Evolutionary conservation across 1,140 invertebrate genomes (phyloP).

Genomic region (Cydia strobilella): DNA sequence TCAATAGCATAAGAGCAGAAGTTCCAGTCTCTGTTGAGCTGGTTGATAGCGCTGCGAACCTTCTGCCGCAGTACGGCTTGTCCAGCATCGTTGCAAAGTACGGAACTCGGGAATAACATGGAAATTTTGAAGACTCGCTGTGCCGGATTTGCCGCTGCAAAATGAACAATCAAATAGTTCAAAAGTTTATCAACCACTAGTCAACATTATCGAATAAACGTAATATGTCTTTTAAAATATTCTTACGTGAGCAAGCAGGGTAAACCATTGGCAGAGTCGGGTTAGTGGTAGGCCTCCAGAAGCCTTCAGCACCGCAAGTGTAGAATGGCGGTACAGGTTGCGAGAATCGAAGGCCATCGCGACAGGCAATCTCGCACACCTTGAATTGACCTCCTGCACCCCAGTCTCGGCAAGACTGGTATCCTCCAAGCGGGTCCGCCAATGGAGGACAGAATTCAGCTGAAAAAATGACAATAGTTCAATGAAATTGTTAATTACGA

Average conservation of each 20-base stretch:
- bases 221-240: conserved; percentile 21
- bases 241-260: conserved; percentile 93
- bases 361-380: conserved; percentile 94
- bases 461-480: conserved; percentile 53
- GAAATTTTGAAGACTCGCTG: conserved; percentile 95
- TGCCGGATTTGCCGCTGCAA: conserved; percentile 88
- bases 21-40: conserved; percentile 95
- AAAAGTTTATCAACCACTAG: conserved; percentile 1
- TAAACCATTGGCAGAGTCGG: conserved; percentile 90
- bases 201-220: conserved; percentile 30
- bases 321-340: conserved; percentile 96
- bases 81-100: conserved; percentile 96
- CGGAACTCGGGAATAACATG: conserved; percentile 96
- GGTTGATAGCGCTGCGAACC: conserved; percentile 92
- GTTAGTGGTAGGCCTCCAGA: conserved; percentile 94
- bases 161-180: conserved; percentile 36
- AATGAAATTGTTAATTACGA: not conserved
- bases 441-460: conserved; percentile 95
- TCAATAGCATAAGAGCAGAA: conserved; percentile 95
- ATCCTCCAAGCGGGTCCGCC: conserved; percentile 93
- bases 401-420: conserved; percentile 96
- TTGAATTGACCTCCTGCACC: conserved; percentile 97
- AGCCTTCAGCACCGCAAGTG: conserved; percentile 97
- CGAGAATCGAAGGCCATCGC: conserved; percentile 92
- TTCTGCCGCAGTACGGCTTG: conserved; percentile 94